Percentiles rank a stretch among this genome's conserved stretches.
phyloP scores from a whole-genome alignment of 2,797 vertebrate species.

The Buceros bicornis region DNA sequence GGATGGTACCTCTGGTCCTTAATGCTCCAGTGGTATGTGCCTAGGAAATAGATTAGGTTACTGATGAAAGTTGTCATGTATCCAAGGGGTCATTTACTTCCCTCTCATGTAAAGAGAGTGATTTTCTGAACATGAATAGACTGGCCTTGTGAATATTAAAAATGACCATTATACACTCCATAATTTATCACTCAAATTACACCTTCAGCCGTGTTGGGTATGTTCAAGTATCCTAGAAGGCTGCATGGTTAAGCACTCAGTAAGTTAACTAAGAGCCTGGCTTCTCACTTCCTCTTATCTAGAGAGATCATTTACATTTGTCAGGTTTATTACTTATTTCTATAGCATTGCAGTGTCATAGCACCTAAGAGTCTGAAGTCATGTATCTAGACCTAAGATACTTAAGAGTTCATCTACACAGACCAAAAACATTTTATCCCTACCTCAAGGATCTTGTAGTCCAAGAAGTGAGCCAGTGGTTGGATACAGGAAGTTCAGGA shows the following conservation, averaged over 20 bases:
- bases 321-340: constrained; percentile 36
- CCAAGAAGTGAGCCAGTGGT: neutral
- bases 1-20: neutral
- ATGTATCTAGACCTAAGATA: neutral
- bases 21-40: neutral
- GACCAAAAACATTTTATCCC: neutral
- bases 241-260: constrained; percentile 44
- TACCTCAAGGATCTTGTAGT: neutral
- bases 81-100: constrained; percentile 66
- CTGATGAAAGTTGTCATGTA: constrained; percentile 38
- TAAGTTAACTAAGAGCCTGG: constrained; percentile 15
- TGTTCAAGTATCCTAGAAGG: constrained; percentile 25
- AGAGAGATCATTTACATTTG: constrained; percentile 24
- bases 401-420: neutral
- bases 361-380: neutral
- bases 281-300: constrained; percentile 38
- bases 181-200: constrained; percentile 55
- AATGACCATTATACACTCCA: neutral
- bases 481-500: neutral
- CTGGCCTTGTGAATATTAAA: constrained; percentile 51
- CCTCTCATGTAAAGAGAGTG: constrained; percentile 33
- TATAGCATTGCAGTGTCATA: constrained; percentile 7
- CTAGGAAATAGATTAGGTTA: constrained; percentile 7
- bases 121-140: constrained; percentile 51
- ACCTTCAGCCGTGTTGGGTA: constrained; percentile 30